Percentiles rank a stretch among this genome's conserved stretches.
Evolutionary conservation across 2,888 invertebrate species (phyloP).

Genomic region (Tortricodes alternella): DNA sequence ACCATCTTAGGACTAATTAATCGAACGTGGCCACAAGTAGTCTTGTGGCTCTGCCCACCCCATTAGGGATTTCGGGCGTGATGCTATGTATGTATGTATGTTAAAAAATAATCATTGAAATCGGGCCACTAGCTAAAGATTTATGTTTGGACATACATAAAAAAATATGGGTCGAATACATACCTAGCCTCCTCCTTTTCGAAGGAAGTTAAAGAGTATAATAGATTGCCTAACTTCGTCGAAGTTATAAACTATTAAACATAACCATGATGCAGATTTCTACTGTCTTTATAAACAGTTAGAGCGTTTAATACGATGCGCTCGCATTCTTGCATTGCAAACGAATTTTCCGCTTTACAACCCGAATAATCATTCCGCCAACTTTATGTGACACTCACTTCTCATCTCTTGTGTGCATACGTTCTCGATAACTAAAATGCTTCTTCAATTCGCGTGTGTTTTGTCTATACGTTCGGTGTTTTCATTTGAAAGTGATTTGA

Average conservation of each 20-base stretch:
- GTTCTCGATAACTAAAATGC: slow-evolving; percentile 32
- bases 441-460: slow-evolving; percentile 20
- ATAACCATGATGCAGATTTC: neutral
- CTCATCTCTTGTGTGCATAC: slow-evolving; percentile 30
- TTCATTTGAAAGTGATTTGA: slow-evolving; percentile 60
- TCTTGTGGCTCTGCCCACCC: too few relatives aligned
- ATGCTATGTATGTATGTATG: too few relatives aligned
- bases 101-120: too few relatives aligned
- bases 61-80: too few relatives aligned
- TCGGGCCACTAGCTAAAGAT: too few relatives aligned
- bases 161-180: too few relatives aligned
- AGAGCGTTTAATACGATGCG: slow-evolving; percentile 45
- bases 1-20: too few relatives aligned
- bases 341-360: slow-evolving; percentile 74
- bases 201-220: too few relatives aligned
- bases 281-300: slow-evolving; percentile 46
- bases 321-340: slow-evolving; percentile 44
- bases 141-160: too few relatives aligned
- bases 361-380: slow-evolving; percentile 58
- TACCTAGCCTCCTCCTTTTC: too few relatives aligned
- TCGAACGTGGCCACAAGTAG: too few relatives aligned
- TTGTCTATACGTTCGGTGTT: slow-evolving; percentile 23
- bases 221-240: too few relatives aligned
- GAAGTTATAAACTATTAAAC: neutral
- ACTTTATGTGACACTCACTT: slow-evolving; percentile 43